Conservation (phyloP, 2,797 vertebrate species). For the Alectoris magna region DNA sequence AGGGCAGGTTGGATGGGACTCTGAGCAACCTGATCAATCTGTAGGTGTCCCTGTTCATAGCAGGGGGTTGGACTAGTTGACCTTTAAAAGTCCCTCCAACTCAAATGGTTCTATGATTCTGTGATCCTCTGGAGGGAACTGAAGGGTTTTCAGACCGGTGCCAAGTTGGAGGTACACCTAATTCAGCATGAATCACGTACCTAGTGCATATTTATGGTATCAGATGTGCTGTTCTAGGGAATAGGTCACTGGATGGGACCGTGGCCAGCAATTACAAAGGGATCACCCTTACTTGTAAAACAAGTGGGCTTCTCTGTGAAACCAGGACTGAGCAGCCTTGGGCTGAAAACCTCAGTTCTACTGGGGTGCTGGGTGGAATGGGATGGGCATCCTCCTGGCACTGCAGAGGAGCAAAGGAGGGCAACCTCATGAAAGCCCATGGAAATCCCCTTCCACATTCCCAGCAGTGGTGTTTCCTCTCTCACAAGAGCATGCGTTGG, state of each 20-base stretch:
- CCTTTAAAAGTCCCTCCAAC: too few relatives aligned
- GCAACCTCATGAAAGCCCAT: background rate
- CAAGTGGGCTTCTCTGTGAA: background rate
- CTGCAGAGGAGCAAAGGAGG: background rate
- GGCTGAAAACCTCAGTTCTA: rapidly evolving
- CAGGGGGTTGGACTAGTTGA: too few relatives aligned
- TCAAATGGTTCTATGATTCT: too few relatives aligned
- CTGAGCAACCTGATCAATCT: too few relatives aligned
- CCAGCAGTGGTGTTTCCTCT: constrained; percentile 32
- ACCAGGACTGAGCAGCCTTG: background rate
- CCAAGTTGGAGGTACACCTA: background rate
- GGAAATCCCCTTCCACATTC: constrained; percentile 66
- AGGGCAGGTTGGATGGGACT: too few relatives aligned
- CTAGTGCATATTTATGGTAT: background rate
- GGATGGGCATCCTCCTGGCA: background rate
- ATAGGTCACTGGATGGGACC: background rate
- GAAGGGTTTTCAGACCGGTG: background rate
- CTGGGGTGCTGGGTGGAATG: background rate
- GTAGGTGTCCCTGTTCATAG: too few relatives aligned
- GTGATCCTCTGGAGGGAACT: rapidly evolving
- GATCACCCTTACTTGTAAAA: background rate
- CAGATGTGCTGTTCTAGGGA: background rate
- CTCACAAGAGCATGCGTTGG: background rate
- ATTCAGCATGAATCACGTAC: background rate
- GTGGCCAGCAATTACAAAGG: background rate